phyloP scores from a whole-genome alignment of 2,797 vertebrate species.

The Valencia hispanica region DNA sequence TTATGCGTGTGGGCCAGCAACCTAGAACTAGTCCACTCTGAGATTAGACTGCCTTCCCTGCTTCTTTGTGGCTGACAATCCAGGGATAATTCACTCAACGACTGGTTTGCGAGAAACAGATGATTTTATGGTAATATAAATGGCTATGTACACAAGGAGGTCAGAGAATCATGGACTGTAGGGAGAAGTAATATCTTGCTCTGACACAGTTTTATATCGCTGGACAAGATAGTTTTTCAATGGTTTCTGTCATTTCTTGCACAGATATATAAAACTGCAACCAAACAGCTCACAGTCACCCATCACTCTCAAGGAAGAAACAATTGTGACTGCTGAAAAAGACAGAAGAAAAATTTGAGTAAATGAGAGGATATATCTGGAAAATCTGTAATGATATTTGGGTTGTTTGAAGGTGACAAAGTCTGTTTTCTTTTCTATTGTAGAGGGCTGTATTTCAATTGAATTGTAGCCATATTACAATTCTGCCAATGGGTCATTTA shows the following conservation, averaged over 20 bases:
- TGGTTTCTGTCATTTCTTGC: constrained; percentile 28
- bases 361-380: too few relatives aligned
- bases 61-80: constrained; percentile 43
- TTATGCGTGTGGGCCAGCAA: constrained; percentile 64
- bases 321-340: not conserved
- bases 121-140: constrained; percentile 68
- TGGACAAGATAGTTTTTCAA: constrained; percentile 14
- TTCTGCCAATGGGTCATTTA: not conserved
- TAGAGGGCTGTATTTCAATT: too few relatives aligned
- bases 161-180: constrained; percentile 53
- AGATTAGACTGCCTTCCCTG: constrained; percentile 50
- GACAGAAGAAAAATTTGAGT: not conserved
- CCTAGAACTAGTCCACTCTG: constrained; percentile 64
- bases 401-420: too few relatives aligned
- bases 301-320: not conserved
- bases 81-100: constrained; percentile 71
- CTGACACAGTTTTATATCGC: constrained; percentile 40
- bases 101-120: constrained; percentile 66
- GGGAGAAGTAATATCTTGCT: constrained; percentile 52
- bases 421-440: too few relatives aligned
- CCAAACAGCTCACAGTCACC: not conserved
- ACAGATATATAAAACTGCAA: constrained; percentile 30
- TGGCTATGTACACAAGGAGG: constrained; percentile 58
- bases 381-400: too few relatives aligned
- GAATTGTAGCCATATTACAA: not conserved